Base-by-base conservation (phyloP, 2,888 invertebrate genomes). In the Himalopsyche tibetana region DNA sequence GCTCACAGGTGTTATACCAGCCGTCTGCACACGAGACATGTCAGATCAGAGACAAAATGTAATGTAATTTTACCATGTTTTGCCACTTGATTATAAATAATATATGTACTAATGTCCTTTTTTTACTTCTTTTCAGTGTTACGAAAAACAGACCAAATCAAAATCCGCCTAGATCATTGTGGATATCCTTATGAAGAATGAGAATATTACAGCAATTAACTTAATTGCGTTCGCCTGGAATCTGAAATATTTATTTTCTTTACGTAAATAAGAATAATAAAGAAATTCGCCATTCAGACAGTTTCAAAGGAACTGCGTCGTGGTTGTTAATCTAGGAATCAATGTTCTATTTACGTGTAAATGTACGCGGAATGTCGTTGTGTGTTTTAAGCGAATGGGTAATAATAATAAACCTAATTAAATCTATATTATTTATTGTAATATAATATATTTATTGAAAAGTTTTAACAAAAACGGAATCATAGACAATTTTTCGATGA, bases 71-170 rank as follows among this genome's bases (percentile, higher is more conserved):
- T 38, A 36, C 5, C 36, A n/a, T 36, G 9, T 36, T 36, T 80
- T 80, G 28, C 28, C 28, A 80, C 12, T 1, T 80, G 36, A 40
- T 36, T 38, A 80, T 11, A 36, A 80, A 36, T 8, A 36, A 80
- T 9, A 80, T 40, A n/a, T n/a, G n/a, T n/a, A 69, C 28, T 69
- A 5, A 69, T 3, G 4, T 45, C 0, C 40, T 84, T 4, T 84
- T 12, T 69, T 38, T 55, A 36, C 3, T 83, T 80, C 42, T 40
- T 85, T 85, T 1, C 85, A 85, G 85, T 85, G 85, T 45, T 85
- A 85, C 40, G 85, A 85, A 42, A 82, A 56, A 83, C 82, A 85
- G 80, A 74, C 17, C 42, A 82, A 83, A 55, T 56, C 55, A 55
- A 85, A 85, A 83, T 55, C 51, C 38, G 69, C 15, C 4, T 82